A percentile compares a stretch with the other conserved stretches of the same genome.
phyloP scores from a whole-genome alignment of 2,797 vertebrate genomes.

The Hyperoplus immaculatus region DNA sequence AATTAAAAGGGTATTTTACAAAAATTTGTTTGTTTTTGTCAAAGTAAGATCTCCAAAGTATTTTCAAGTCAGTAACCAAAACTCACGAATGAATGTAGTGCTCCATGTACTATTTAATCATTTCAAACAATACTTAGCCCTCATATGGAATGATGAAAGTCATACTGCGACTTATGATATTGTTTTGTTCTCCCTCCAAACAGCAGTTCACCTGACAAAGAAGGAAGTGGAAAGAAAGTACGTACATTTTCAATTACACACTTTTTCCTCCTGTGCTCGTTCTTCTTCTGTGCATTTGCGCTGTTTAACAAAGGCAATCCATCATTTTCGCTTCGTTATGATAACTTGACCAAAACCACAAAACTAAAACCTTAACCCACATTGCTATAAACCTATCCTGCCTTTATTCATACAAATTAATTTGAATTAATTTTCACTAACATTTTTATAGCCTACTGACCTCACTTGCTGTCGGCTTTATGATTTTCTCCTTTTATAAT shows the following conservation, averaged over 20 bases:
- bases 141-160: neutral
- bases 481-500: neutral
- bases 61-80: neutral
- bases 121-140: neutral
- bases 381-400: neutral
- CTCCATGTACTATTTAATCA: neutral
- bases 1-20: neutral
- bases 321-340: neutral
- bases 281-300: neutral
- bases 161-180: neutral
- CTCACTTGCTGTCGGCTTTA: neutral
- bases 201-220: conserved; percentile 97
- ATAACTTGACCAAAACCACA: neutral
- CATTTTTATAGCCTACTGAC: neutral
- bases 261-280: neutral
- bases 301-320: neutral
- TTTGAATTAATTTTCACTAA: neutral
- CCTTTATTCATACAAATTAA: neutral
- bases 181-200: conserved; percentile 2
- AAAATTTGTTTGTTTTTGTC: neutral
- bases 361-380: neutral
- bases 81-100: neutral
- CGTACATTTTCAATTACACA: conserved; percentile 57
- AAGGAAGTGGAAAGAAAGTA: conserved; percentile 86
- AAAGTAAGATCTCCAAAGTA: neutral